Percentiles rank a stretch among this genome's conserved stretches.
Conservation (phyloP, 2,797 vertebrate species). For the Neosalanx taihuensis region DNA sequence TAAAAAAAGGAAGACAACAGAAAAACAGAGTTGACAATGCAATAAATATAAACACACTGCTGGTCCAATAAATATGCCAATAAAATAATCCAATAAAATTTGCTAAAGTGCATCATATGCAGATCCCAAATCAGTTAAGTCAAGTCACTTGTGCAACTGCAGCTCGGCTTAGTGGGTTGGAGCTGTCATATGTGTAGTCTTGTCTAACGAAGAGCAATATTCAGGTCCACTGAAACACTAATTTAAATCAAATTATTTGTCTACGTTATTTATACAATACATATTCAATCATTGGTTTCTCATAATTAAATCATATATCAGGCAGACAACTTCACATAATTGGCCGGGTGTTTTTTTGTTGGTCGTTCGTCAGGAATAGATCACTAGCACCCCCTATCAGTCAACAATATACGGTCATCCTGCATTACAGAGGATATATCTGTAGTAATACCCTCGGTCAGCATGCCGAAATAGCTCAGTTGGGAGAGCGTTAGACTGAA, state of each 20-base stretch:
- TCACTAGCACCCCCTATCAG: not conserved
- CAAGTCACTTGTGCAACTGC: not conserved
- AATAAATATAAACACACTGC: too few species aligned
- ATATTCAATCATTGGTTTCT: not conserved
- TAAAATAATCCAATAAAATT: too few species aligned
- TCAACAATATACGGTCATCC: not conserved
- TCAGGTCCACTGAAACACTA: not conserved
- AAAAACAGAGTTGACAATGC: too few species aligned
- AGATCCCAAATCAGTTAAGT: too few species aligned
- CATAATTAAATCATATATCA: not conserved
- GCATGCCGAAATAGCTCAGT: constrained; percentile 49
- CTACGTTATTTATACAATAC: not conserved
- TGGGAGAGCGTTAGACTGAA: constrained; percentile 57
- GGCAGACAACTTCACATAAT: not conserved
- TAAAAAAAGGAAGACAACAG: too few species aligned
- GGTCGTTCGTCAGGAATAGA: too few species aligned
- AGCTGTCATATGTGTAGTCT: not conserved
- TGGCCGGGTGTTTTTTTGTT: not conserved
- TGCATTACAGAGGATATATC: too few species aligned
- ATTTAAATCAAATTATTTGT: not conserved
- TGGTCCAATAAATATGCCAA: too few species aligned
- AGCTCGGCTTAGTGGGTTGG: not conserved
- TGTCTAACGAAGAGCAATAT: not conserved
- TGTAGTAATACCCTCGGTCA: too few species aligned
- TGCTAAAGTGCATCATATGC: too few species aligned